Conservation (phyloP, 1,140 invertebrate species). For the Zaprionus ghesquierei region DNA sequence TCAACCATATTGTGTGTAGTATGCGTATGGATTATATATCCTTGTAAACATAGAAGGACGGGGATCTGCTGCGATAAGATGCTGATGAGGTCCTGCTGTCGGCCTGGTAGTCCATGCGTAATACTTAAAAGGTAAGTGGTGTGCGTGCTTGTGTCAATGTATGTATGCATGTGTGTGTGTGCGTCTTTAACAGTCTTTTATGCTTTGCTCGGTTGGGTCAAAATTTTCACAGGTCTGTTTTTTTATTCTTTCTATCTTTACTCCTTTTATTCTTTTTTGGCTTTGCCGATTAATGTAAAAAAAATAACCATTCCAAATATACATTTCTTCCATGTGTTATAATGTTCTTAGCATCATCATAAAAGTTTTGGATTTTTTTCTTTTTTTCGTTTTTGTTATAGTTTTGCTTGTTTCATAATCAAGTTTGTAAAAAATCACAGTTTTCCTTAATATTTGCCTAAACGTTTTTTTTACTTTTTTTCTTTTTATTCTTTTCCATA, state of each 20-base stretch:
- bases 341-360: conserved; percentile 10
- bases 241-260: conserved; percentile 22
- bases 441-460: conserved; percentile 79
- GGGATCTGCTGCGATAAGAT: background rate
- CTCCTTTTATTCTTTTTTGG: conserved; percentile 13
- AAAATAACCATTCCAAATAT: conserved; percentile 4
- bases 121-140: conserved; percentile 51
- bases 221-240: conserved; percentile 32
- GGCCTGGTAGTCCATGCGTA: conserved; percentile 17
- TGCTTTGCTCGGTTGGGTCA: conserved; percentile 54
- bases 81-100: background rate
- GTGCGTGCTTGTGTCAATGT: conserved; percentile 14
- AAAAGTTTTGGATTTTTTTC: conserved; percentile 9
- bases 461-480: conserved; percentile 55
- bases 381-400: conserved; percentile 16
- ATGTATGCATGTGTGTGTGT: conserved; percentile 15
- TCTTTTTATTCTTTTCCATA: conserved; percentile 20
- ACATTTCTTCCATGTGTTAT: background rate
- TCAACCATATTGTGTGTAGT: background rate
- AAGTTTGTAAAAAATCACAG: conserved; percentile 82
- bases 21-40: background rate
- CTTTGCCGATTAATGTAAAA: conserved; percentile 24
- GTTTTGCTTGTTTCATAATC: conserved; percentile 67
- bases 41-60: background rate
- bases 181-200: conserved; percentile 65